Evolutionary conservation across 2,113 vertebrate species (phyloP), one percentile per base, ranked within the genome.

Genomic region (Monopterus albus): DNA sequence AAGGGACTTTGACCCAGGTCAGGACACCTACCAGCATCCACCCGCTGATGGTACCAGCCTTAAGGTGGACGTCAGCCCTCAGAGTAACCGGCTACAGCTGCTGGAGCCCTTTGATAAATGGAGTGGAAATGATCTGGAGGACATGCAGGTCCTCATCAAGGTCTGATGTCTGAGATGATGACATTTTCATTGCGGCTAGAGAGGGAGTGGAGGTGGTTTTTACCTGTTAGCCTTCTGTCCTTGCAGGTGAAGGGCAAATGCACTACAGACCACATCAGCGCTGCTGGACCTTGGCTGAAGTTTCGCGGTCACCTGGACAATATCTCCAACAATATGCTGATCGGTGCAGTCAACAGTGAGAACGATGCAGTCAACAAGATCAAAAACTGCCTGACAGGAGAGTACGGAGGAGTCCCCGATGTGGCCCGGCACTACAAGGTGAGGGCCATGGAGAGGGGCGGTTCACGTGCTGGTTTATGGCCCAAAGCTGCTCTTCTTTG

Each of bases 301-400:
- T 99, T 98, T 91, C 96, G 97, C 20, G 98, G 98, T 5, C 98
- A 99, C 72, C 90, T 99, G 71, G 98, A 99, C 86, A 99, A 99
- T 92, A 99, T 99, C 90, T 99, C 97, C 67, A 99, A 99, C 90
- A 99, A 99, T 86, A 90, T 99, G 87, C 95, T 99, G 52, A 99
- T 99, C 0, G 97, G 97, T 0, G 98, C 98, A 3, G 93, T 99
- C 84, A 99, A 99, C 83, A 87, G 92, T 0, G 97, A 99, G 78
- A 99, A 98, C 0, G 94, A 96, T 39, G 96, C 94, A 39, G 91
- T 96, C 79, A 99, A 99, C 86, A 95, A 94, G 0, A 92, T 99
- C 66, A 95, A 95, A 80, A 98, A 98, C 2, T 88, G 90, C 0
- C 65, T 98, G 86, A 98, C 93, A 6, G 96, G 96, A 76, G 95